phyloP scores from a whole-genome alignment of 2,797 vertebrate genomes.

The Pseudochaenichthys georgianus region DNA sequence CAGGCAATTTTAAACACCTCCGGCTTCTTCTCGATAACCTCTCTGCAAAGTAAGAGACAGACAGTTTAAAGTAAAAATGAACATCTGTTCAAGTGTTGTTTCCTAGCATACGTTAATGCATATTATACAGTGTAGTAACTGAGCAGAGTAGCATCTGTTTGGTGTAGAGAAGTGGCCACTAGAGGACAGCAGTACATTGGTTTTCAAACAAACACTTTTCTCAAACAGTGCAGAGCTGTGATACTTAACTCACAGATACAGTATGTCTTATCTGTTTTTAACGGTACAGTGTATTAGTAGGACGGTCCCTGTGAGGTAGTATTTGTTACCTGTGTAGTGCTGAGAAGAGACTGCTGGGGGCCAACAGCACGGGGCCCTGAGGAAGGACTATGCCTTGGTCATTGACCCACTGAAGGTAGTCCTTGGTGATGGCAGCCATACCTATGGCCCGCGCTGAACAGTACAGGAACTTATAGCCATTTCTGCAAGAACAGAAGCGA shows the following conservation, averaged over 20 bases:
- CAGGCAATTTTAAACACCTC: slow-evolving; percentile 96
- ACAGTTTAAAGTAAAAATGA: slow-evolving; percentile 1
- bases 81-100: not conserved
- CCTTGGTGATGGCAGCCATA: slow-evolving; percentile 94
- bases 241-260: not conserved
- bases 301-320: not conserved
- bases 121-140: not conserved
- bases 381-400: slow-evolving; percentile 92
- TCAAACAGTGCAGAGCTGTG: not conserved
- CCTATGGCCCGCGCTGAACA: slow-evolving; percentile 96
- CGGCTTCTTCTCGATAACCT: slow-evolving; percentile 96
- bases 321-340: slow-evolving; percentile 92
- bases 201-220: not conserved
- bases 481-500: slow-evolving; percentile 79
- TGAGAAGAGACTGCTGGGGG: slow-evolving; percentile 96
- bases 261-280: no score
- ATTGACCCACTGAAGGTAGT: slow-evolving; percentile 93
- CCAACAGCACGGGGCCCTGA: slow-evolving; percentile 92
- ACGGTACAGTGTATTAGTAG: not conserved
- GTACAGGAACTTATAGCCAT: slow-evolving; percentile 97
- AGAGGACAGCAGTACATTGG: slow-evolving; percentile 14
- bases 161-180: slow-evolving; percentile 1
- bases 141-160: not conserved
- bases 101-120: not conserved
- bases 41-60: slow-evolving; percentile 81